Evolutionary conservation across 2,888 invertebrate genomes (phyloP), one percentile per base, ranked within the genome.

Genomic region (Apotomis turbidana): DNA sequence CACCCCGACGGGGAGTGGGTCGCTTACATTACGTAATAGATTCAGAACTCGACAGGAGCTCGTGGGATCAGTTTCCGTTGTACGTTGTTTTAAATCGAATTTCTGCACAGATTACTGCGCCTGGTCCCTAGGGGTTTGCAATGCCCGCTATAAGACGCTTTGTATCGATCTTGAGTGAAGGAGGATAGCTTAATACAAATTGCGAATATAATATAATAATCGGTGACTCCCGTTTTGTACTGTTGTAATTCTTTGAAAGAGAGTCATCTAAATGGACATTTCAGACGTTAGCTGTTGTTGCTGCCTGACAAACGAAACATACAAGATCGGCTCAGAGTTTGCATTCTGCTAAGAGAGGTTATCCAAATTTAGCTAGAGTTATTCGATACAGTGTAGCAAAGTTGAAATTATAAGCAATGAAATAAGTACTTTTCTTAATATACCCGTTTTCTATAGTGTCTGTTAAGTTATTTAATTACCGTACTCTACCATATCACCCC

Each of bases 1-100:
- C 74, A 74, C 69, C 75, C 76, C 77, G 76, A 76, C 78, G 60
- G 64, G 54, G 76, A 86, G 82, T 87, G 82, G 86, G 85, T 85
- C 85, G 84, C 80, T 79, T 80, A 83, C 83, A 84, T 87, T 85
- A 85, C 83, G 81, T 87, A 85, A 87, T 84, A 82, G 82, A 81
- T 83, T 81, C 80, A 77, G 79, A 78, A 81, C 80, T 79, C 80
- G 79, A 81, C 78, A 68, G 58, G 69, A 74, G 60, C 62, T 73
- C 74, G 68, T 74, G 74, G 71, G 75, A 76, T 75, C 75, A 74
- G 75, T 69, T 75, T 61, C 71, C 59, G 62, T 69, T 74, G 73
- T 75, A 74, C 62, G 71, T 68, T 67, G 67, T 71, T 71, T 71
- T 71, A 68, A 71, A 67, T 71, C 67, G 66, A 71, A 71, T 71